Evolutionary conservation across 2,888 invertebrate species (phyloP), one percentile per base, ranked within the genome.

Genomic region (Sycophila texana): DNA sequence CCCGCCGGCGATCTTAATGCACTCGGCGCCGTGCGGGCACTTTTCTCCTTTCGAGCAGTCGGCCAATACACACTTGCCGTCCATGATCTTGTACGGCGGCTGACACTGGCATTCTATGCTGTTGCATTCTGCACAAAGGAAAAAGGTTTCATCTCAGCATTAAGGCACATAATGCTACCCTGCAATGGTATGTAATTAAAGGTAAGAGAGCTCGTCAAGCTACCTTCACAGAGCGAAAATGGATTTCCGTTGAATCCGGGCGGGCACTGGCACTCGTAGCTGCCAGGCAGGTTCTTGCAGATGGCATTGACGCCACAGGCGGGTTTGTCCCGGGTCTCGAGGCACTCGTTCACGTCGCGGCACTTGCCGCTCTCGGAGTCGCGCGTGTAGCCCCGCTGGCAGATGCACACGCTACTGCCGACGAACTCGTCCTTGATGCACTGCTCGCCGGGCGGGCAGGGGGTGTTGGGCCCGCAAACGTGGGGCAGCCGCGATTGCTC

Each of bases 241-340:
- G 98, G 97, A 91, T 98, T 97, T 63, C 97, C 97, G 87, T 95
- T 96, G 88, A 95, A 97, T 51, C 96, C 97, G 47, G 94, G 92
- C 0, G 97, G 96, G 86, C 98, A 98, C 86, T 96, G 96, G 85
- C 98, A 98, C 90, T 97, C 97, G 88, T 97, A 98, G 87, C 97
- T 97, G 66, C 98, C 98, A 0, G 97, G 97, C 71, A 97, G 91
- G 91, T 98, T 98, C 89, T 96, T 97, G 87, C 98, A 98, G 77
- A 97, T 93, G 0, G 97, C 97, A 90, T 97, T 97, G 30, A 96
- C 91, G 0, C 97, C 98, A 90, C 98, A 98, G 20, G 96, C 95
- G 2, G 95, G 94, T 84, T 95, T 95, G 76, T 94, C 95, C 74
- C 93, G 91, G 47, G 94, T 92, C 85, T 95, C 94, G 4, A 94